Percentiles rank a stretch among this genome's conserved stretches.
These are phyloP conservation scores for Diceros bicornis DNA, from an alignment of 2,797 vertebrate genomes.

Conservation along the genomic window DNA sequence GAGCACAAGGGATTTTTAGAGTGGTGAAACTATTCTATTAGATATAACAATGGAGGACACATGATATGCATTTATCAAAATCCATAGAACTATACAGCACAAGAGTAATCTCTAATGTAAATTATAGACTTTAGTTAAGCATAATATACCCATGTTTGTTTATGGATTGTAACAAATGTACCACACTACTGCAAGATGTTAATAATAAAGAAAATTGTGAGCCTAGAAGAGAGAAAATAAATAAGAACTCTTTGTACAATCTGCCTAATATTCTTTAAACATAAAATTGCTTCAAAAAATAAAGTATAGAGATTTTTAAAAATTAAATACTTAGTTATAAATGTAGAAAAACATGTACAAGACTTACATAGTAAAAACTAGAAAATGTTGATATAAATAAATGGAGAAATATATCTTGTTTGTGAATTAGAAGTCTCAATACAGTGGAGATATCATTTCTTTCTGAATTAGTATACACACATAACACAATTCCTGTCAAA, in stretches of 20 bases:
- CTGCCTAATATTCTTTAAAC: neutral
- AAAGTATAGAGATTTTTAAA: neutral
- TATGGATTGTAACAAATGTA: neutral
- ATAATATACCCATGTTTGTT: neutral
- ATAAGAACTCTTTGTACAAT: neutral
- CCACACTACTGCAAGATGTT: neutral
- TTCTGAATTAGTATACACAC: neutral
- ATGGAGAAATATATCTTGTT: neutral
- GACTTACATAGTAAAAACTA: neutral
- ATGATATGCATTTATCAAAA: neutral
- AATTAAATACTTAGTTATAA: neutral
- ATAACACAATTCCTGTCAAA: neutral
- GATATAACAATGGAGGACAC: neutral
- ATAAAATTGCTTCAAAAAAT: neutral
- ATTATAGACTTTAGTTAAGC: neutral
- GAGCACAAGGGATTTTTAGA: neutral
- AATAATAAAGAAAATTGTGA: neutral
- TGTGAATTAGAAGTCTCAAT: neutral
- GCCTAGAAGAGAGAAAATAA: neutral
- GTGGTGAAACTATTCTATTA: neutral
- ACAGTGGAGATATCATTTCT: neutral
- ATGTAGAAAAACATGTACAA: neutral
- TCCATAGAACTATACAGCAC: too few relatives aligned
- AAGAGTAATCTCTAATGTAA: neutral
- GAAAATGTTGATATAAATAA: neutral